phyloP scores from a whole-genome alignment of 2,888 invertebrate genomes.

The Lasioglossum marginatum region DNA sequence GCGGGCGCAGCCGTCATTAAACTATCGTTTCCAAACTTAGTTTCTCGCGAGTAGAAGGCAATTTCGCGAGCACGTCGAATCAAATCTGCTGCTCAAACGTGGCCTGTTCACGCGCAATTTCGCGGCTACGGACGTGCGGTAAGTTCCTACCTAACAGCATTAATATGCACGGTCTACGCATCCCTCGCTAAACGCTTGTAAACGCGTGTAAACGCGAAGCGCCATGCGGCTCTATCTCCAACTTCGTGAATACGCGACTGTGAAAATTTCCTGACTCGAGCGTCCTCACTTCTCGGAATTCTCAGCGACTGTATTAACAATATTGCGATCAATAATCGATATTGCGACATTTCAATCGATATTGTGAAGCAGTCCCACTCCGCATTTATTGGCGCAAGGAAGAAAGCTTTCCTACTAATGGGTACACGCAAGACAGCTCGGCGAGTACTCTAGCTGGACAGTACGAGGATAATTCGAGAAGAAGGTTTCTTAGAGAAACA shows the following conservation, averaged over 20 bases:
- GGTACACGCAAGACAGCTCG: too few relatives aligned
- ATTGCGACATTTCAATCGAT: too few relatives aligned
- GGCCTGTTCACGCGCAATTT: slow-evolving; percentile 28
- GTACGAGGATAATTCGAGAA: too few relatives aligned
- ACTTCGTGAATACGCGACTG: not conserved
- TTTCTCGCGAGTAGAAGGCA: slow-evolving; percentile 5
- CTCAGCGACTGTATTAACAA: not conserved
- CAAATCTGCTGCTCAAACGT: slow-evolving; percentile 24
- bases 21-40: slow-evolving; percentile 40
- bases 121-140: not conserved
- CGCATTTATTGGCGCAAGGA: too few relatives aligned
- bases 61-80: slow-evolving; percentile 17
- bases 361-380: too few relatives aligned
- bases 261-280: not conserved
- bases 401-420: too few relatives aligned
- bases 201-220: slow-evolving; percentile 1
- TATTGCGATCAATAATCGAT: not conserved
- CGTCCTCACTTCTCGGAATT: not conserved
- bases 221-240: not conserved
- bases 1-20: slow-evolving; percentile 17
- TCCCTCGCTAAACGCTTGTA: slow-evolving; percentile 9
- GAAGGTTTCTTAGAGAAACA: too few relatives aligned
- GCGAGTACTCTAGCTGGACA: too few relatives aligned
- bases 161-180: slow-evolving; percentile 5
- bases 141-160: slow-evolving; percentile 7